phyloP scores from a whole-genome alignment of 2,113 vertebrate genomes.

The Fukomys damarensis region DNA sequence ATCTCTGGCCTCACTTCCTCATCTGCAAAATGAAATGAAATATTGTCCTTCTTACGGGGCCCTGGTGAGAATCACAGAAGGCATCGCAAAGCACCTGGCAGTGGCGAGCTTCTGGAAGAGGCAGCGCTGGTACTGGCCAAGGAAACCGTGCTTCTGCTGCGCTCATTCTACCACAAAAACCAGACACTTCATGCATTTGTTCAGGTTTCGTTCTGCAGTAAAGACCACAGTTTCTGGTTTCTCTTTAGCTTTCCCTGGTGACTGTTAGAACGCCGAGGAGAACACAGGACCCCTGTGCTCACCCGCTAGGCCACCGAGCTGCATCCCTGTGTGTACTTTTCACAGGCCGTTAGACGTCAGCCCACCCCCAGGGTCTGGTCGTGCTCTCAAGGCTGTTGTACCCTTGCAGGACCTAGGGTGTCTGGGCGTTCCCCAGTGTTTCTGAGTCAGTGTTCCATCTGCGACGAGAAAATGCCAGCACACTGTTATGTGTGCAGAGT shows the following conservation, averaged over 20 bases:
- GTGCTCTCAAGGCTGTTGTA: not conserved
- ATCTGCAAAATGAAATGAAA: not conserved
- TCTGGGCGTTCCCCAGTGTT: not conserved
- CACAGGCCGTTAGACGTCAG: not conserved
- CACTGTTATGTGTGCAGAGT: not conserved
- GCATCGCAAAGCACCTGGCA: fast-evolving
- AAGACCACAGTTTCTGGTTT: conserved; percentile 50
- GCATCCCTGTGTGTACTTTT: not conserved
- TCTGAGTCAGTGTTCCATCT: not conserved
- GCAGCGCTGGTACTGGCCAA: not conserved
- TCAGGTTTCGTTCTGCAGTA: conserved; percentile 25
- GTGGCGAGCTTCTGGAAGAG: not conserved
- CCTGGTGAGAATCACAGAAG: not conserved
- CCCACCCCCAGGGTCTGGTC: not conserved
- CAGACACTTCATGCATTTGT: not conserved
- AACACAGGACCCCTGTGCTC: not conserved
- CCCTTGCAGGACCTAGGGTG: not conserved
- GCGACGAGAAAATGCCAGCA: not conserved
- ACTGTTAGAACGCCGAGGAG: not conserved
- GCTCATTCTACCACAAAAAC: fast-evolving
- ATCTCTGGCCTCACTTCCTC: conserved; percentile 3
- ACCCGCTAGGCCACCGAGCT: fast-evolving
- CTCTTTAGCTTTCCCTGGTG: conserved; percentile 19
- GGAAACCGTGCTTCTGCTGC: not conserved
- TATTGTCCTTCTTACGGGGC: not conserved